These are phyloP conservation scores for Saxicola maurus DNA, from an alignment of 2,797 vertebrate genomes.

Conservation along the genomic window DNA sequence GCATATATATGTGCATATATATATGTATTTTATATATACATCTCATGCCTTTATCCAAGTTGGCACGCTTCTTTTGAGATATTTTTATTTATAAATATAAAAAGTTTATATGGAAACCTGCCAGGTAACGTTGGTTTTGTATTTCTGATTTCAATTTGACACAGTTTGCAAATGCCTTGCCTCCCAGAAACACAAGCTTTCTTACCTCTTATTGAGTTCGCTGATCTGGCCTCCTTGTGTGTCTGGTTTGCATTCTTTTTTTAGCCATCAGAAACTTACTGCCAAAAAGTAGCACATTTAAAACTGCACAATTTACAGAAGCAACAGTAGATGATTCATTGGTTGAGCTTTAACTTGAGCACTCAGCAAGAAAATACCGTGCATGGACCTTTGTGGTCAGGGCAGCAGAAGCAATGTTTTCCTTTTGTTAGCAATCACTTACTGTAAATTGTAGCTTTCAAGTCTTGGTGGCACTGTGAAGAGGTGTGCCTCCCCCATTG, in stretches of 20 bases:
- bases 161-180: background rate
- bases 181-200: slow-evolving; percentile 27
- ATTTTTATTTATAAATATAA: slow-evolving; percentile 35
- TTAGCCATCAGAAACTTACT: slow-evolving; percentile 31
- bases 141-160: slow-evolving; percentile 40
- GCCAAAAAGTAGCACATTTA: slow-evolving; percentile 48
- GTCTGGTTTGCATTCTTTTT: slow-evolving; percentile 43
- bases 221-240: background rate
- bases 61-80: slow-evolving; percentile 2
- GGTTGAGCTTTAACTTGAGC: slow-evolving; percentile 38
- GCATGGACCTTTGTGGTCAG: background rate
- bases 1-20: background rate
- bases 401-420: slow-evolving; percentile 9
- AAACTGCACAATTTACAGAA: slow-evolving; percentile 33
- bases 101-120: slow-evolving; percentile 11
- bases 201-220: slow-evolving; percentile 16
- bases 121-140: slow-evolving; percentile 20
- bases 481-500: background rate
- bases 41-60: background rate
- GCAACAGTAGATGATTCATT: slow-evolving; percentile 49
- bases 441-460: slow-evolving; percentile 19
- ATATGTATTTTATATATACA: background rate
- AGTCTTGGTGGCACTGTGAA: background rate
- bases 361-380: slow-evolving; percentile 17
- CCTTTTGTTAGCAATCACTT: background rate